These are phyloP conservation scores for Euclidia mi DNA, from an alignment of 2,888 invertebrate species.

Conservation along the genomic window DNA sequence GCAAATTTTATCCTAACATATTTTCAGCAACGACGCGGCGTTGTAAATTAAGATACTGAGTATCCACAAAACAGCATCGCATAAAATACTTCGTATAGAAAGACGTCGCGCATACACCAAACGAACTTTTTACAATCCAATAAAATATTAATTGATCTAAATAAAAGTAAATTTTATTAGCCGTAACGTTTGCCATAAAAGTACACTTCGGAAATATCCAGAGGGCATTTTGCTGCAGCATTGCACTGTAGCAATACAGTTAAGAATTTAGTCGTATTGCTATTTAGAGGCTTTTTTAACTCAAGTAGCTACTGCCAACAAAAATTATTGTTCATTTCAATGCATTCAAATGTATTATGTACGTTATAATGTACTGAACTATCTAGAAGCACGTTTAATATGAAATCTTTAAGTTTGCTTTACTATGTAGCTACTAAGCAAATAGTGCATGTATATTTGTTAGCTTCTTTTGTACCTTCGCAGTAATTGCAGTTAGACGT, in stretches of 20 bases:
- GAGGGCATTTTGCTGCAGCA: constrained; percentile 11
- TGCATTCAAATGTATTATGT: constrained; percentile 1
- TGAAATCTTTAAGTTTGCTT: too few species aligned
- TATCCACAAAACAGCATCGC: too few species aligned
- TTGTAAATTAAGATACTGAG: too few species aligned
- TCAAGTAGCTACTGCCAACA: constrained; percentile 1
- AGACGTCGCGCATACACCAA: constrained; percentile 4
- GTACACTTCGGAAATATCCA: constrained; percentile 15
- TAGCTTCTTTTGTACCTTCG: too few species aligned
- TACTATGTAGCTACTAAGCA: too few species aligned
- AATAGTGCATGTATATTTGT: too few species aligned
- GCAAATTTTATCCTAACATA: too few species aligned
- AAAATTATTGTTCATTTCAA: background rate
- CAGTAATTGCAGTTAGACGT: too few species aligned
- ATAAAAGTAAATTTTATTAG: constrained; percentile 17
- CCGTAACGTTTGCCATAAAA: constrained; percentile 10
- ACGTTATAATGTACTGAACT: too few species aligned
- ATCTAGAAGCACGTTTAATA: too few species aligned
- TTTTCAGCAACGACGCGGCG: too few species aligned
- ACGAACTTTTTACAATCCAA: constrained; percentile 20
- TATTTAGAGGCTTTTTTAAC: constrained; percentile 1
- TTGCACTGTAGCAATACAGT: constrained; percentile 6
- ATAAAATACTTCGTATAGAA: background rate
- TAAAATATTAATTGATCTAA: constrained; percentile 20
- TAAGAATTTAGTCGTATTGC: constrained; percentile 5